phyloP scores from a whole-genome alignment of 2,113 vertebrate species.

The Potamarius usumacintae region DNA sequence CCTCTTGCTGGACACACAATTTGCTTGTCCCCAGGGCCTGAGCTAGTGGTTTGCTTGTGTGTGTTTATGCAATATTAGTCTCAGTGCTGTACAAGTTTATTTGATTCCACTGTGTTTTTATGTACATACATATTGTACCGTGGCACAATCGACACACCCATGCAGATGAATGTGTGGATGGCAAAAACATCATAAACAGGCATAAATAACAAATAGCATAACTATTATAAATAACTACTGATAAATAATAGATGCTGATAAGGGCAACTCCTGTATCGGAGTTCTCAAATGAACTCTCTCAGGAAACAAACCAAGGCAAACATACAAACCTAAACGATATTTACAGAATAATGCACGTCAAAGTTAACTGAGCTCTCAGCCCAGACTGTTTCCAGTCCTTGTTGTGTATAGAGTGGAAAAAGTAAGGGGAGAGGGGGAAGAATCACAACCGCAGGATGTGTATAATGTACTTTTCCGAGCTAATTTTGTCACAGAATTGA shows the following conservation, averaged over 20 bases:
- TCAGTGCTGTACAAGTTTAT: constrained; percentile 23
- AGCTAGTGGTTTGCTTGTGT: background rate
- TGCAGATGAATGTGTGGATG: constrained; percentile 33
- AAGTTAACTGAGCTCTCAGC: constrained; percentile 56
- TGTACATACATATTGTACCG: constrained; percentile 12
- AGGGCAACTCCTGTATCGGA: constrained; percentile 42
- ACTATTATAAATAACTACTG: constrained; percentile 73
- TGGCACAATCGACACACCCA: background rate
- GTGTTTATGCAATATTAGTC: background rate
- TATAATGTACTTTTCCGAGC: background rate
- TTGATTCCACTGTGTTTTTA: background rate
- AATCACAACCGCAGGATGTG: background rate
- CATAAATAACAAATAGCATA: constrained; percentile 54
- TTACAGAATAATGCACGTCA: constrained; percentile 65
- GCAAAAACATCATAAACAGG: constrained; percentile 53
- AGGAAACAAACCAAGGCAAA: constrained; percentile 58
- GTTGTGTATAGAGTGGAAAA: constrained; percentile 26
- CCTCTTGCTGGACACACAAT: background rate
- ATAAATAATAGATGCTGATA: constrained; percentile 69
- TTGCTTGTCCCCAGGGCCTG: background rate
- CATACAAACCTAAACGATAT: constrained; percentile 43
- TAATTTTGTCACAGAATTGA: background rate
- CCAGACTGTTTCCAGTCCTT: constrained; percentile 48
- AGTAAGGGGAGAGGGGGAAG: too few relatives aligned
- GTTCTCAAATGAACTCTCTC: constrained; percentile 73